These are phyloP conservation scores for Gadus chalcogrammus DNA, from an alignment of 2,113 vertebrate species.

Conservation along the genomic window DNA sequence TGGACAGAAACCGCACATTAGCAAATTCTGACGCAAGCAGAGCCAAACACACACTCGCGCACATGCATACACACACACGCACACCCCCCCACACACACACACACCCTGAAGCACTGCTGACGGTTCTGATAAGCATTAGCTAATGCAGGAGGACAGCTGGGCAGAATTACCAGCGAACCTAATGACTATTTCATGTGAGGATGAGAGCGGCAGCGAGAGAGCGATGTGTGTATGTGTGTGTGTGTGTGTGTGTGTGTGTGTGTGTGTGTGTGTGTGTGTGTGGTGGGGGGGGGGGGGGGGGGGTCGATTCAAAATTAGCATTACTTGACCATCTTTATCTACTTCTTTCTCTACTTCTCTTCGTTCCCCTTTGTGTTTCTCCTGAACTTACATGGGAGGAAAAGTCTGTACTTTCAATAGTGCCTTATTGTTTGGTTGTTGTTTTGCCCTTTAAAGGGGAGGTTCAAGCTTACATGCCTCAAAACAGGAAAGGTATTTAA, in stretches of 20 bases:
- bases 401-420: too few species aligned
- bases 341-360: not conserved
- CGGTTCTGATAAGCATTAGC: slow-evolving; percentile 54
- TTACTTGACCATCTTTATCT: not conserved
- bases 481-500: too few species aligned
- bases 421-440: too few species aligned
- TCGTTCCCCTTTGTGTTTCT: not conserved
- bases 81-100: slow-evolving; percentile 14
- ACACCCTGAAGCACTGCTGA: slow-evolving; percentile 15
- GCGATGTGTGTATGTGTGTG: not conserved
- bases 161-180: slow-evolving; percentile 58
- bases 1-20: slow-evolving; percentile 20
- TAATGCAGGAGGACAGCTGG: slow-evolving; percentile 58
- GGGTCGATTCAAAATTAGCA: slow-evolving; percentile 17
- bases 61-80: slow-evolving; percentile 36
- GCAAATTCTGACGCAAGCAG: slow-evolving; percentile 29
- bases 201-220: slow-evolving; percentile 34
- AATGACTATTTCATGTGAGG: slow-evolving; percentile 70
- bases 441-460: too few species aligned
- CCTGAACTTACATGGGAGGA: too few species aligned
- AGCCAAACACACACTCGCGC: slow-evolving; percentile 14
- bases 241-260: too few species aligned
- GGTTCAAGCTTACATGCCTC: too few species aligned
- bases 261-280: too few species aligned
- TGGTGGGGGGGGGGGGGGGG: slow-evolving; percentile 37